A percentile compares a stretch with the other conserved stretches of the same genome.
Conservation (phyloP, 1,140 invertebrate species). For the Sesamia nonagrioides region DNA sequence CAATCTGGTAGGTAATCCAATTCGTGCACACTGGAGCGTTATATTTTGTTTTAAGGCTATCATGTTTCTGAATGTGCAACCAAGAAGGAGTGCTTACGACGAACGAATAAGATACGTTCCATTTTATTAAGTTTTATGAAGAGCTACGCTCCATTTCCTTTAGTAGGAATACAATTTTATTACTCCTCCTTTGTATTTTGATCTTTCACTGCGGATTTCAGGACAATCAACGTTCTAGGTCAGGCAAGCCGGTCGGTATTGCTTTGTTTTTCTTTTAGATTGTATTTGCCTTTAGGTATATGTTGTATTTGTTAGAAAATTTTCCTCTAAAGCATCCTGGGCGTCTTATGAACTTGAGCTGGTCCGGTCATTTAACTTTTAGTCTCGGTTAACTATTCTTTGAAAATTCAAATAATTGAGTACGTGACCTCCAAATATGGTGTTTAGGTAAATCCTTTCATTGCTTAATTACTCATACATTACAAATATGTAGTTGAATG, state of each 20-base stretch:
- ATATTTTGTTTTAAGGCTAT: conserved; percentile 15
- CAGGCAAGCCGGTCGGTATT: not conserved
- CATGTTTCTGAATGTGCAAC: not conserved
- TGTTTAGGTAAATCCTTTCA: not conserved
- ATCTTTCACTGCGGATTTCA: conserved; percentile 8
- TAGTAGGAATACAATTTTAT: conserved; percentile 6
- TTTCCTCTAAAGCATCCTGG: not conserved
- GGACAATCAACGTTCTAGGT: conserved; percentile 11
- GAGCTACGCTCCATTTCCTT: not conserved
- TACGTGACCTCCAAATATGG: not conserved
- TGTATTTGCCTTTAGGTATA: not conserved
- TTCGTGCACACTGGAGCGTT: not conserved
- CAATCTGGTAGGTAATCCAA: conserved; percentile 14
- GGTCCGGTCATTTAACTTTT: not conserved
- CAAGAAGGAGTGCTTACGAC: not conserved
- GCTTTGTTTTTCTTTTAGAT: not conserved
- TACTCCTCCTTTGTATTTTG: conserved; percentile 4
- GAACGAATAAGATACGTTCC: not conserved
- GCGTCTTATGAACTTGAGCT: not conserved
- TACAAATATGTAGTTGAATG: not conserved
- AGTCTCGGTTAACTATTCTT: not conserved
- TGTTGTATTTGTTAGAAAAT: not conserved
- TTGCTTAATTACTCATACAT: not conserved
- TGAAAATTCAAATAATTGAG: not conserved
- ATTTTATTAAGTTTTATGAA: not conserved